These are phyloP conservation scores for Ophion slaviceki DNA, from an alignment of 2,888 invertebrate genomes.

Conservation along the genomic window DNA sequence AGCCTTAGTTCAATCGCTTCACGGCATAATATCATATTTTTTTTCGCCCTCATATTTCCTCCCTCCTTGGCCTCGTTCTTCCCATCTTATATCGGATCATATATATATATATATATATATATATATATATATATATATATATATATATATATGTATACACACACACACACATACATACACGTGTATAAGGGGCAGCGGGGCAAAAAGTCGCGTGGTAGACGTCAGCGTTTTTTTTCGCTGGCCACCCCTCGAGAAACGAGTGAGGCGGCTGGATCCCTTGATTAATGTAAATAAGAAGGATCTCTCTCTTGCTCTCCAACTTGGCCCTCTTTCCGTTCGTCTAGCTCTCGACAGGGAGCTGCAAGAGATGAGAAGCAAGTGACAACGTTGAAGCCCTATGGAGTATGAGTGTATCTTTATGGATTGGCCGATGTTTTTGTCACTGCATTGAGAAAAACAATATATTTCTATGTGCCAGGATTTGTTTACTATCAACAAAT, in stretches of 20 bases:
- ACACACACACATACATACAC: not conserved
- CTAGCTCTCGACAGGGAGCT: conserved; percentile 53
- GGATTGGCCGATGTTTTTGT: conserved; percentile 23
- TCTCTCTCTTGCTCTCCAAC: conserved; percentile 50
- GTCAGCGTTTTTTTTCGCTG: conserved; percentile 53
- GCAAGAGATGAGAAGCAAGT: conserved; percentile 56
- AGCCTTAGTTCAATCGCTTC: conserved; percentile 25
- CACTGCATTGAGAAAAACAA: not conserved
- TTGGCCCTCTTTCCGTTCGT: conserved; percentile 10
- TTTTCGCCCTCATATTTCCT: conserved; percentile 31
- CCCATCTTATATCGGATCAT: conserved; percentile 29
- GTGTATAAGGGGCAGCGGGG: not conserved
- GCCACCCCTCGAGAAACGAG: conserved; percentile 43
- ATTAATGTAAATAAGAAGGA: conserved; percentile 68
- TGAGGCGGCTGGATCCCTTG: conserved; percentile 51
- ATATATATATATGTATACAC: conserved; percentile 7
- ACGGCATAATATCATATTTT: conserved; percentile 37
- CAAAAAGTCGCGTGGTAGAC: conserved; percentile 28
- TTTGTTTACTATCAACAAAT: too few species aligned
- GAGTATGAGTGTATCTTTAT: conserved; percentile 48
- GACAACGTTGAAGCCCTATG: conserved; percentile 47
- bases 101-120: conserved; percentile 19
- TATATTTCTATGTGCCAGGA: too few species aligned
- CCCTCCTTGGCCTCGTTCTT: conserved; percentile 34
- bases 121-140: not conserved